Evolutionary conservation across 2,888 invertebrate genomes (phyloP).

Genomic region (Cataglyphis altisquamis): DNA sequence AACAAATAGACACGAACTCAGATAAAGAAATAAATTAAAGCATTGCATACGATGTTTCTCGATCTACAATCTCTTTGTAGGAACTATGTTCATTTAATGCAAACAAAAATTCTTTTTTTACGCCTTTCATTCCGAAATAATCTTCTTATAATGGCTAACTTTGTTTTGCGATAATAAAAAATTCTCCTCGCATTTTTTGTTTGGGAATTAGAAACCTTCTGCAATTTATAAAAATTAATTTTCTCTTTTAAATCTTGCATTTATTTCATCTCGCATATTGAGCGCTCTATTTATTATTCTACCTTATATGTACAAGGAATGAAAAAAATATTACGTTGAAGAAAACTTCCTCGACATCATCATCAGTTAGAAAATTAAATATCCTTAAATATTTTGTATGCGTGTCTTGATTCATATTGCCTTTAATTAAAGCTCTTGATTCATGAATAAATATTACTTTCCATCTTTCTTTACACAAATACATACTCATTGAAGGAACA

Average conservation of each 20-base stretch:
- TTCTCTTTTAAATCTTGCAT: conserved; percentile 14
- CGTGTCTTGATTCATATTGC: not conserved
- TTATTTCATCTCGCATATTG: conserved; percentile 5
- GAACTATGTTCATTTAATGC: not conserved
- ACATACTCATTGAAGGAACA: not conserved
- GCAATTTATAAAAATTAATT: conserved; percentile 39
- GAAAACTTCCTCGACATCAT: not conserved
- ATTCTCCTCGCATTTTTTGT: conserved; percentile 22
- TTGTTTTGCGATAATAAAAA: conserved; percentile 33
- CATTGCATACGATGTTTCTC: conserved; percentile 5
- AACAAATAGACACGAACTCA: not conserved
- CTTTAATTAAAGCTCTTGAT: not conserved
- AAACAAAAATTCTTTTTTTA: conserved; percentile 43
- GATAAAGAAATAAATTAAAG: conserved; percentile 11
- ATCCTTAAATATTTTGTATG: not conserved
- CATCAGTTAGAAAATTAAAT: not conserved
- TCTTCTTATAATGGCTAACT: conserved; percentile 43
- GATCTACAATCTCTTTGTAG: conserved; percentile 31
- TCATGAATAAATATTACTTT: not conserved
- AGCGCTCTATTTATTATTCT: not conserved
- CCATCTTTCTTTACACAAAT: not conserved
- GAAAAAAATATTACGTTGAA: not conserved
- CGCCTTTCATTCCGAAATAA: conserved; percentile 41
- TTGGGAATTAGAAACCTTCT: conserved; percentile 14
- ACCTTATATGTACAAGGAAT: not conserved